Base-by-base conservation (phyloP, 2,888 invertebrate genomes). In the Meloe dianella region DNA sequence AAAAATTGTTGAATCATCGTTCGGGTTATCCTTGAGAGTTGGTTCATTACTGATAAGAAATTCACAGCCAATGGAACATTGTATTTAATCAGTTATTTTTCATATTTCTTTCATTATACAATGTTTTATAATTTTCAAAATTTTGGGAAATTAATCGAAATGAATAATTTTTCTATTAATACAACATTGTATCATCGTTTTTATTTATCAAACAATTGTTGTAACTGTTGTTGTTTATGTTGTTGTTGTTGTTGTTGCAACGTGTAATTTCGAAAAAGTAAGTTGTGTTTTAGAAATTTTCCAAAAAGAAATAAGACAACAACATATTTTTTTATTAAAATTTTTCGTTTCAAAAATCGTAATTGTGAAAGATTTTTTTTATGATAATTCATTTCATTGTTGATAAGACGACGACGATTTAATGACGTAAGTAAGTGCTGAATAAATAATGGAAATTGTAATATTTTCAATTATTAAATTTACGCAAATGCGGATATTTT, bases 201-300 rank as follows among this genome's bases (percentile, higher is more conserved):
- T 4, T 51, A 22, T 51, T 51, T 24, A 51, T 22, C 24, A 51
- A 51, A 41, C n/a, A 41, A 51, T 27, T 57, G 63, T 30, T 47
- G 27, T 57, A 60, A 30, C 27, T 66, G 58, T 66, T 64, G 58
- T 54, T 65, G 62, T 67, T 38, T 27, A 54, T 64, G 71, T 67
- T 70, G 67, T 66, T 71, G 69, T 51, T 67, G 71, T 67, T 74
- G 73, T 70, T 69, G 72, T 69, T 75, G 72, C 73, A 68, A 56
- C 22, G 24, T 22, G 54, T 64, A 65, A 63, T 29, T 54, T 51
- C 10, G 14, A 57, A 22, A 29, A 29, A 63, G 66, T 69, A 61
- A 64, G 66, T 69, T 54, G 57, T 8, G n/a, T 41, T 41, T 0
- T n/a, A 6, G 6, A n/a, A n/a, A n/a, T 41, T n/a, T 41, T n/a